Evolutionary conservation across 2,888 invertebrate genomes (phyloP), one percentile per base, ranked within the genome.

Genomic region (Ochropleura plecta): DNA sequence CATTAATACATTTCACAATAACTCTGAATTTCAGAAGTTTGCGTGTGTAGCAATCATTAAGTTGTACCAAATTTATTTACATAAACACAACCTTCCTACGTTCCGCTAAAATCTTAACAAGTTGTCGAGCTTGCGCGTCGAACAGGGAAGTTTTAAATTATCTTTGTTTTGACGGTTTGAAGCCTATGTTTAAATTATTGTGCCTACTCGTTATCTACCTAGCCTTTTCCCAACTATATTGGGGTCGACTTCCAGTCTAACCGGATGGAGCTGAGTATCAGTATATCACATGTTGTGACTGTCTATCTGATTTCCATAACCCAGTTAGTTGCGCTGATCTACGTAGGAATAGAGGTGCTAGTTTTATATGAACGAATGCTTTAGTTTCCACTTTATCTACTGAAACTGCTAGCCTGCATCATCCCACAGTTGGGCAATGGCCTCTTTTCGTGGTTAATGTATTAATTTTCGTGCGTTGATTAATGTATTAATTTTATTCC

Each of bases 41-140:
- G 92, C 92, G 90, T 92, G 92, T 83, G 67, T 70, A 79, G 40
- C 68, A 73, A 68, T 86, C 88, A 90, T 92, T 91, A 91, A 76
- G 64, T 80, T 73, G 79, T 88, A 90, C 88, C 88, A 75, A 76
- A 86, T 83, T 85, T 91, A 92, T 92, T 91, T 89, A 90, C 91
- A 91, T 91, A 89, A 89, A 88, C 88, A 90, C 83, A 88, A 80
- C 83, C 83, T 87, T 87, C 85, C 83, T 82, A 69, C 66, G 75
- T 76, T 80, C 76, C 64, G 79, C 80, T 84, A 83, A 83, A 90
- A 89, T 89, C 87, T 90, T 89, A 89, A 89, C 88, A 86, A 86
- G 79, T 82, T 83, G 87, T 86, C 83, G 85, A 89, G 87, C 86
- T 88, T 88, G 79, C 81, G 82, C 74, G 81, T 73, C 69, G 64